Conservation (phyloP, 2,113 vertebrate species). For the Antennarius striatus region DNA sequence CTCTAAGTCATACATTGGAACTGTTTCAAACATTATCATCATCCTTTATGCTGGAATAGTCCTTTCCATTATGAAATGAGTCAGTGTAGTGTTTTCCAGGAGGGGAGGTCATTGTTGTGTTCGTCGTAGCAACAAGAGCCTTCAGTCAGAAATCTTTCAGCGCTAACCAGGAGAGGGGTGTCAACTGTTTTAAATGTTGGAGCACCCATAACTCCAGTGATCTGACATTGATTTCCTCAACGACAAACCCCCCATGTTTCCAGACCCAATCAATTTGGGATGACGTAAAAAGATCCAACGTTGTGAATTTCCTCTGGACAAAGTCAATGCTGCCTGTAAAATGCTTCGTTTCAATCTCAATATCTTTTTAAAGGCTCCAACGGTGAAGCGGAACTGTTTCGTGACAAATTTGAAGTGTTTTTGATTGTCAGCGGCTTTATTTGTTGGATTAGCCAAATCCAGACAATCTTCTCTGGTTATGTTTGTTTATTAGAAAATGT, state of each 20-base stretch:
- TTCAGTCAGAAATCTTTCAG: no score
- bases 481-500: no score
- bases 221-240: no score
- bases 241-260: no score
- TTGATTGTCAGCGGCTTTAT: no score
- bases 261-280: not conserved
- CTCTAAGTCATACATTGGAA: constrained; percentile 38
- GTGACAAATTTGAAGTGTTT: no score
- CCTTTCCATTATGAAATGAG: constrained; percentile 36
- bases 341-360: not conserved
- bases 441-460: no score
- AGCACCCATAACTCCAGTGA: not conserved
- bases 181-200: not conserved
- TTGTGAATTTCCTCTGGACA: not conserved
- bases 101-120: constrained; percentile 39
- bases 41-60: constrained; percentile 11
- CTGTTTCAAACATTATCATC: constrained; percentile 26
- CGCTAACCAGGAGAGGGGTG: not conserved
- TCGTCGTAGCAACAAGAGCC: constrained; percentile 59
- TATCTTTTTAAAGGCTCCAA: not conserved
- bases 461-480: no score
- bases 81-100: constrained; percentile 36
- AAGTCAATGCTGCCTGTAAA: not conserved
- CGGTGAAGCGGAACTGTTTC: no score
- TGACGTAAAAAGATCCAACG: not conserved